Evolutionary conservation across 1,140 invertebrate species (phyloP).

Genomic region (Trichogramma pretiosum): DNA sequence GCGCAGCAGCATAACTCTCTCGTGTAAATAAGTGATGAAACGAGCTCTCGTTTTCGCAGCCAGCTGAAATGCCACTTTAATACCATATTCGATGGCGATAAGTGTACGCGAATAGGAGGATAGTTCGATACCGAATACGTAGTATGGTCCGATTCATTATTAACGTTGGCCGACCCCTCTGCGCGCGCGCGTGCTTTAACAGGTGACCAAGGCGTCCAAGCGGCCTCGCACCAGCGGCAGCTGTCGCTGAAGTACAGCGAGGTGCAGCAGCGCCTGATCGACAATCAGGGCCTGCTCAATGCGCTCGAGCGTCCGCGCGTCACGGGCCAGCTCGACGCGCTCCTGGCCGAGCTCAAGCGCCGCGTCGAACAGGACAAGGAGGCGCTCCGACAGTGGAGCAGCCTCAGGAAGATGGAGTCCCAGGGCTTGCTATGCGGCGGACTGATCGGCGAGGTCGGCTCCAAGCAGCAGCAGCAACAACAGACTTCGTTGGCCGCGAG

Average conservation of each 20-base stretch:
- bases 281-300: slow-evolving; percentile 83
- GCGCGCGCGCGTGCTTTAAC: slow-evolving; percentile 45
- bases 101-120: too few relatives aligned
- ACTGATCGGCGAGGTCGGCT: slow-evolving; percentile 15
- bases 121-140: too few relatives aligned
- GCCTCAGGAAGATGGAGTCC: slow-evolving; percentile 39
- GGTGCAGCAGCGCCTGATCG: slow-evolving; percentile 79
- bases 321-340: slow-evolving; percentile 42
- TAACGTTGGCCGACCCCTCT: too few relatives aligned
- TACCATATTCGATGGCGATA: too few relatives aligned
- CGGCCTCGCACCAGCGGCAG: slow-evolving; percentile 80
- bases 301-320: slow-evolving; percentile 59
- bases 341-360: slow-evolving; percentile 51
- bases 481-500: slow-evolving; percentile 48
- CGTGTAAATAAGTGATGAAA: too few relatives aligned
- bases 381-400: slow-evolving; percentile 60
- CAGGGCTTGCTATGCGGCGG: neutral
- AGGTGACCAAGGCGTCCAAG: slow-evolving; percentile 55
- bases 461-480: too few relatives aligned
- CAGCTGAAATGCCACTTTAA: too few relatives aligned
- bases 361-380: slow-evolving; percentile 65
- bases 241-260: slow-evolving; percentile 71
- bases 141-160: too few relatives aligned
- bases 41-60: too few relatives aligned
- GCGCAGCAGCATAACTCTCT: too few relatives aligned